A percentile compares a stretch with the other conserved stretches of the same genome.
Evolutionary conservation across 1,140 invertebrate species (phyloP).

Genomic region (Drosophila takahashii): DNA sequence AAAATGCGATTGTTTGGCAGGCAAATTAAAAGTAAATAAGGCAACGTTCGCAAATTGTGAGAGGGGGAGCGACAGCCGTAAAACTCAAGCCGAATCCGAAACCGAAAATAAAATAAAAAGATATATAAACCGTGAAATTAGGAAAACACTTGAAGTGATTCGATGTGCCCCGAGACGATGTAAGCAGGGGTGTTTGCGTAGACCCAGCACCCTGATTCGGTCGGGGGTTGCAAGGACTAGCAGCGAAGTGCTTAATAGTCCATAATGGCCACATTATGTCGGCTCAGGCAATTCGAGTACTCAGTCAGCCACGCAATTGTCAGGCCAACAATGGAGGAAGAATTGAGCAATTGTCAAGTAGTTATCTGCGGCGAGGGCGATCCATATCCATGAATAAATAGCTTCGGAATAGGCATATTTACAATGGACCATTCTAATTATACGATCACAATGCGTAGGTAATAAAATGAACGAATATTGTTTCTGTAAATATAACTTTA

Average conservation of each 20-base stretch:
- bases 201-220: conserved; percentile 1
- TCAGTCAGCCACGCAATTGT: conserved; percentile 4
- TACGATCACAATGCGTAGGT: neutral
- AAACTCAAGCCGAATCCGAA: conserved; percentile 4
- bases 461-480: no score
- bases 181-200: conserved; percentile 16
- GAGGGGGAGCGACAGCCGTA: neutral
- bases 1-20: conserved; percentile 63
- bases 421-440: neutral
- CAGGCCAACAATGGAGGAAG: conserved; percentile 1
- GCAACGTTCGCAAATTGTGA: conserved; percentile 41
- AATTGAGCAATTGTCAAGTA: conserved; percentile 40
- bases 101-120: conserved; percentile 48
- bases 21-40: conserved; percentile 83
- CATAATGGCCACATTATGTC: conserved; percentile 54
- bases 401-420: neutral
- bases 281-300: conserved; percentile 23
- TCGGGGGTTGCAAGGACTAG: conserved; percentile 12
- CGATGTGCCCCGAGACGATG: conserved; percentile 41
- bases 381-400: no score
- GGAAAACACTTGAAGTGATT: conserved; percentile 79
- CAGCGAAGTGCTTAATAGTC: conserved; percentile 50
- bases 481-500: no score
- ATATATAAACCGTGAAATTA: conserved; percentile 75
- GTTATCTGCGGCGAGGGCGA: neutral